A percentile compares a stretch with the other conserved stretches of the same genome.
These are phyloP conservation scores for Noctua fimbriata DNA, from an alignment of 2,888 invertebrate genomes.

Conservation along the genomic window DNA sequence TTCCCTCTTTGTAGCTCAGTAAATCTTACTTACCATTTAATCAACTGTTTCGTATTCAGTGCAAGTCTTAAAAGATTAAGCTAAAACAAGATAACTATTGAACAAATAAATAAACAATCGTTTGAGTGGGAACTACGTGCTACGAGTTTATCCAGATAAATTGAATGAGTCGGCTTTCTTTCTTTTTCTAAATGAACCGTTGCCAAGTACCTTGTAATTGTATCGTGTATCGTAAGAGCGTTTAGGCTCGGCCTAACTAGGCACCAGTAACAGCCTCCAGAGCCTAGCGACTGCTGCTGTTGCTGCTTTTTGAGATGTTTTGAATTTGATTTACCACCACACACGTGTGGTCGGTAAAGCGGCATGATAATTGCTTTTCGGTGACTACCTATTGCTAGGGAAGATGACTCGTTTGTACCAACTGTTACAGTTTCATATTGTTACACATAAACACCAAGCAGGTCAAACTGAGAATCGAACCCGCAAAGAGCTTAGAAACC, in stretches of 20 bases:
- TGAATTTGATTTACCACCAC: neutral
- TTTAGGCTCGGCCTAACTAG: too few species aligned
- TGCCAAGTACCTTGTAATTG: too few species aligned
- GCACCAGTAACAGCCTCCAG: too few species aligned
- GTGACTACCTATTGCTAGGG: neutral
- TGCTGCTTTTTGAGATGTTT: neutral
- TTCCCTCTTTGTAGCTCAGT: neutral
- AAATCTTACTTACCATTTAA: neutral
- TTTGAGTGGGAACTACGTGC: conserved; percentile 13
- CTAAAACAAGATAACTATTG: neutral
- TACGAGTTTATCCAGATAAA: conserved; percentile 7
- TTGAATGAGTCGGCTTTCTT: neutral
- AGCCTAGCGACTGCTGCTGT: too few species aligned
- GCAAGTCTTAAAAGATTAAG: neutral
- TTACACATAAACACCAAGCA: too few species aligned
- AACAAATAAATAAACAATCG: conserved; percentile 27
- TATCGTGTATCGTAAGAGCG: too few species aligned
- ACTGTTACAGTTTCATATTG: too few species aligned
- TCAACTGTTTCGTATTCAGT: conserved; percentile 6
- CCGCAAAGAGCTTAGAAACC: too few species aligned
- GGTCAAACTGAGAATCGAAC: neutral
- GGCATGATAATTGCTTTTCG: neutral
- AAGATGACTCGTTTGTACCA: neutral
- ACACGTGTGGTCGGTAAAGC: neutral
- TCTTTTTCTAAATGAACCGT: neutral